Evolutionary conservation across 2,797 vertebrate genomes (phyloP).

Genomic region (Poeciliopsis turneri): DNA sequence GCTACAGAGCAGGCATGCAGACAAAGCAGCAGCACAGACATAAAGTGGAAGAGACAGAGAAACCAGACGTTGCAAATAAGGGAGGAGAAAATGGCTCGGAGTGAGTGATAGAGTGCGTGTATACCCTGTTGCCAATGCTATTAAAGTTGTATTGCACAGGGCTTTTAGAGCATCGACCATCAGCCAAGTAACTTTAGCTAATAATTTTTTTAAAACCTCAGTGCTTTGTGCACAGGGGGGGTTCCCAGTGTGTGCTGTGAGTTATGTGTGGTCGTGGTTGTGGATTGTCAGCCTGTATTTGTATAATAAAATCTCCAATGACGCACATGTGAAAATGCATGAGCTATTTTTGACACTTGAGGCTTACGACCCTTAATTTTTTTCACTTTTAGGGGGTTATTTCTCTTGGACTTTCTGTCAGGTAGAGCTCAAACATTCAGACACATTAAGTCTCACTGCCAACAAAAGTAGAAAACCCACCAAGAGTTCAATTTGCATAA

Average conservation of each 20-base stretch:
- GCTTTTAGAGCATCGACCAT: constrained; percentile 76
- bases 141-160: constrained; percentile 75
- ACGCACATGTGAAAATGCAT: constrained; percentile 8
- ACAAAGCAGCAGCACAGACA: constrained; percentile 46
- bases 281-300: constrained; percentile 40
- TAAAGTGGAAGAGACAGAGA: constrained; percentile 57
- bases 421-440: not conserved
- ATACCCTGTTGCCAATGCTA: constrained; percentile 65
- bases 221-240: constrained; percentile 65
- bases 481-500: constrained; percentile 24
- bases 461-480: not conserved
- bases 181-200: constrained; percentile 71
- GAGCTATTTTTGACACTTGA: not conserved
- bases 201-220: constrained; percentile 76
- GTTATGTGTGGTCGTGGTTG: constrained; percentile 36
- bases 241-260: constrained; percentile 29
- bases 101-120: constrained; percentile 41
- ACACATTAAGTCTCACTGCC: not conserved
- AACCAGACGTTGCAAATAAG: constrained; percentile 62
- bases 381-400: not conserved
- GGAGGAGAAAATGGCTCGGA: constrained; percentile 46
- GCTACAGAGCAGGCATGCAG: constrained; percentile 48
- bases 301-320: constrained; percentile 23
- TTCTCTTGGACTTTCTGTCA: not conserved
- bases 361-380: not conserved